These are phyloP conservation scores for Psylliodes chrysocephalus DNA, from an alignment of 2,888 invertebrate genomes.

Conservation along the genomic window DNA sequence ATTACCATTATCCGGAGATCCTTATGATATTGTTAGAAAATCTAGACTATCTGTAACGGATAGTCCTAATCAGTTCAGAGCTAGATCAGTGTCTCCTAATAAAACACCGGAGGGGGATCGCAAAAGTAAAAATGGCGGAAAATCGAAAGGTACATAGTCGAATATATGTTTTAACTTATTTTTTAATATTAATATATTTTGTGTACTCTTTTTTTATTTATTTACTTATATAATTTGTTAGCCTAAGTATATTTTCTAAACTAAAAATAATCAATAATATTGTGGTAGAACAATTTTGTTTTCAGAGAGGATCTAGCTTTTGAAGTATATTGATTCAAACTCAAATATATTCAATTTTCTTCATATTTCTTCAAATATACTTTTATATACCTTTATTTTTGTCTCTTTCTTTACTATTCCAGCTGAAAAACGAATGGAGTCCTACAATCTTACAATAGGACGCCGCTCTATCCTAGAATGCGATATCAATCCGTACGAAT, in stretches of 20 bases:
- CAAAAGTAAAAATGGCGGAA: slow-evolving; percentile 47
- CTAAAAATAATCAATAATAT: too few species aligned
- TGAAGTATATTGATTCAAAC: too few species aligned
- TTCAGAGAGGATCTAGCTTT: too few species aligned
- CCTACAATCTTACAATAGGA: slow-evolving; percentile 53
- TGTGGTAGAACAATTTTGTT: too few species aligned
- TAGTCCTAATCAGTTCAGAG: slow-evolving; percentile 55
- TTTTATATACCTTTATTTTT: too few species aligned
- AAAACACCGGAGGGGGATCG: slow-evolving; percentile 43
- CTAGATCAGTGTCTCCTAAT: slow-evolving; percentile 65
- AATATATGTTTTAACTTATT: too few species aligned
- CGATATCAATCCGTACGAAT: slow-evolving; percentile 85
- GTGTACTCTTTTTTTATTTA: too few species aligned
- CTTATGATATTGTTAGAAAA: slow-evolving; percentile 85
- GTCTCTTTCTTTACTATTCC: slow-evolving; percentile 9
- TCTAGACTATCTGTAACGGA: slow-evolving; percentile 75
- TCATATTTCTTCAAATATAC: too few species aligned
- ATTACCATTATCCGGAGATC: slow-evolving; percentile 74
- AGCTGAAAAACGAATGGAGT: slow-evolving; percentile 41
- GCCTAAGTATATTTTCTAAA: too few species aligned
- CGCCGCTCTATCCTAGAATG: slow-evolving; percentile 83
- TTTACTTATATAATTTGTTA: too few species aligned
- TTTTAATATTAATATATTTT: too few species aligned
- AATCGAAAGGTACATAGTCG: slow-evolving; percentile 59
- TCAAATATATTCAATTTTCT: too few species aligned